phyloP scores from a whole-genome alignment of 2,797 vertebrate species.

The Arrhamphus sclerolepis region DNA sequence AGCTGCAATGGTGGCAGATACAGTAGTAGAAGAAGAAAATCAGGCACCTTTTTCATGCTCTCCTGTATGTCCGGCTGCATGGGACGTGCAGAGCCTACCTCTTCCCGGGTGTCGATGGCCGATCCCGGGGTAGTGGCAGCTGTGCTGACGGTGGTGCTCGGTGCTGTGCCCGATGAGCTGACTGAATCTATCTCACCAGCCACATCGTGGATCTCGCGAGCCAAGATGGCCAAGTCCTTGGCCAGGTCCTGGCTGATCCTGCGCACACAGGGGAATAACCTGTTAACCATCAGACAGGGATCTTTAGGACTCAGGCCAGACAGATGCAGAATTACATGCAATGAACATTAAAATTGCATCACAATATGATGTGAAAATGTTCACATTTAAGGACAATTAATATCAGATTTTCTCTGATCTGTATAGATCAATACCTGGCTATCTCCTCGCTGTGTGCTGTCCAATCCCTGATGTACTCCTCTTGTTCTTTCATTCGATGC shows the following conservation, averaged over 20 bases:
- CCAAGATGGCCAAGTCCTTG: constrained; percentile 95
- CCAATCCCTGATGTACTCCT: constrained; percentile 98
- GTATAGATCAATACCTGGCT: constrained; percentile 87
- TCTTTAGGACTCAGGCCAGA: constrained; percentile 64
- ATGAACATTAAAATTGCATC: background rate
- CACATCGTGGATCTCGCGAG: constrained; percentile 98
- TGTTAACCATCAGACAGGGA: constrained; percentile 83
- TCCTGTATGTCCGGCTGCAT: constrained; percentile 86
- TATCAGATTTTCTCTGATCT: background rate
- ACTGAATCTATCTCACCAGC: constrained; percentile 99
- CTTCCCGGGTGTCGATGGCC: constrained; percentile 99
- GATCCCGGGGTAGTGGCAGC: constrained; percentile 99
- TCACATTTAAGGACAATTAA: background rate
- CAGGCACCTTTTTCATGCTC: constrained; percentile 81
- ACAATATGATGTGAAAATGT: background rate
- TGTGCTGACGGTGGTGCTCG: constrained; percentile 99
- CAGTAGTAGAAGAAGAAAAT: constrained; percentile 73
- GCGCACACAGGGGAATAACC: constrained; percentile 89
- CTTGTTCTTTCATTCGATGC: constrained; percentile 93
- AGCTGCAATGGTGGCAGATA: constrained; percentile 26
- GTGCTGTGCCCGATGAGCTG: constrained; percentile 97
- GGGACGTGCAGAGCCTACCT: constrained; percentile 92
- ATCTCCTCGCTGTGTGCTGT: constrained; percentile 99
- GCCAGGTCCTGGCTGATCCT: constrained; percentile 99
- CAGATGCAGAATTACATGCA: constrained; percentile 43